Evolutionary conservation across 2,797 vertebrate genomes (phyloP), one percentile per base, ranked within the genome.

Genomic region (Orientallactaga sibirica): DNA sequence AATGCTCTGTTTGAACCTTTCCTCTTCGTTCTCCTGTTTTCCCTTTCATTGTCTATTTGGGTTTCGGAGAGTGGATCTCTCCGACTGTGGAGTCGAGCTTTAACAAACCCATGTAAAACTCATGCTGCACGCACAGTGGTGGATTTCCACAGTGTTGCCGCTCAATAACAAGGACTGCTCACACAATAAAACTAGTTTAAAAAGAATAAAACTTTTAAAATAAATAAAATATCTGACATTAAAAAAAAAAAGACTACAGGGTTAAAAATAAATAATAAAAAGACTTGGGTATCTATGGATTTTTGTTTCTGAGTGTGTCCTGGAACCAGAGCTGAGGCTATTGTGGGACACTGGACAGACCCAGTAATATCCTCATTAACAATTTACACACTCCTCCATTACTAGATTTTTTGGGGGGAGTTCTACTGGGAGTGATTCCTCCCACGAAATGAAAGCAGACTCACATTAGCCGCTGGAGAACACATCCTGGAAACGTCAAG

Each of bases 391-490:
- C 18, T 3, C 18, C 20, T 24, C 7, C 29, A 0, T 7, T 3
- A 25, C 43, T 41, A n/a, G 52, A 61, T 5, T 0, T 37, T 2
- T 6, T 58, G 33, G 48, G n/a, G n/a, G 48, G 48, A 48, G 10
- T 48, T 8, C 48, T 10, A 48, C 7, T 48, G 48, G 48, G 48
- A 7, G 1, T 1, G 6, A 27, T 27, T 0, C 24, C 25, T 1
- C 33, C 1, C 6, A 9, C 6, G 78, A 27, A 43, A 3, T 4
- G 0, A 2, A 29, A 4, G 0, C 0, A 3, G 29, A 95, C 95
- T 97, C 92, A 96, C 96, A 77, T 70, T 33, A 97, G 93, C 24
- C 11, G 19, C 93, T 7, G 95, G 0, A 97, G 87, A 3, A 19
- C 0, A 1, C 94, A 94, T 62, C 3, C 3, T 0, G 90, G 70